Conservation (phyloP, 2,888 invertebrate species). For the Venusia cambrica region DNA sequence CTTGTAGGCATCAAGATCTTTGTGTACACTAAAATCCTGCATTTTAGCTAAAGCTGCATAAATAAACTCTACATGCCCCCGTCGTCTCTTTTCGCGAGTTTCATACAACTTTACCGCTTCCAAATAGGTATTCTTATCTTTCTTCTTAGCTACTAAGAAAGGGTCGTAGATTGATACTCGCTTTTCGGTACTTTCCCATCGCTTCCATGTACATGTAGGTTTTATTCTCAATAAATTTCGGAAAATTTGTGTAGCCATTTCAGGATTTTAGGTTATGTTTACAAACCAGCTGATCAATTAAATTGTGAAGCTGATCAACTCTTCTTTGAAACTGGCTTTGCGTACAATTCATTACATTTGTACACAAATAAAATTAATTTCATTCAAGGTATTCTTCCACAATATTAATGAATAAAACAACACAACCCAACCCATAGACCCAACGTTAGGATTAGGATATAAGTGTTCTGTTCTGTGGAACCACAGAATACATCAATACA, state of each 20-base stretch:
- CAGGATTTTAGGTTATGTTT: conserved; percentile 53
- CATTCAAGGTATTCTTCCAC: no score
- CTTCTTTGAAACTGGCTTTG: no score
- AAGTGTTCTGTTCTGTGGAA: no score
- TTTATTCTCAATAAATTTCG: conserved; percentile 49
- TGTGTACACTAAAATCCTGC: conserved; percentile 93
- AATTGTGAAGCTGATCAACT: no score
- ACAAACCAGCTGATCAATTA: conserved; percentile 13
- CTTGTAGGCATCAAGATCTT: conserved; percentile 93
- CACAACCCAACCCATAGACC: no score
- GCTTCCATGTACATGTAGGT: conserved; percentile 46
- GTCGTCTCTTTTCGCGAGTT: conserved; percentile 83
- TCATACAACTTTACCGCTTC: conserved; percentile 88
- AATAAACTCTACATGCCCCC: conserved; percentile 97
- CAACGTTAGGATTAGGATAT: no score
- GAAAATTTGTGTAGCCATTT: conserved; percentile 59
- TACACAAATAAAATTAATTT: no score
- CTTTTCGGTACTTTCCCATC: conserved; percentile 65
- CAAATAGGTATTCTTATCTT: conserved; percentile 85
- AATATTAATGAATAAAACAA: no score
- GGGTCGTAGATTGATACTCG: conserved; percentile 61
- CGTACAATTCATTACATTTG: no score
- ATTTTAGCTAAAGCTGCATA: conserved; percentile 93
- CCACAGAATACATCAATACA: no score
- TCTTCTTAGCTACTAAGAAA: conserved; percentile 75